Conservation (phyloP, 2,888 invertebrate species). For the Galerucella calmariensis region DNA sequence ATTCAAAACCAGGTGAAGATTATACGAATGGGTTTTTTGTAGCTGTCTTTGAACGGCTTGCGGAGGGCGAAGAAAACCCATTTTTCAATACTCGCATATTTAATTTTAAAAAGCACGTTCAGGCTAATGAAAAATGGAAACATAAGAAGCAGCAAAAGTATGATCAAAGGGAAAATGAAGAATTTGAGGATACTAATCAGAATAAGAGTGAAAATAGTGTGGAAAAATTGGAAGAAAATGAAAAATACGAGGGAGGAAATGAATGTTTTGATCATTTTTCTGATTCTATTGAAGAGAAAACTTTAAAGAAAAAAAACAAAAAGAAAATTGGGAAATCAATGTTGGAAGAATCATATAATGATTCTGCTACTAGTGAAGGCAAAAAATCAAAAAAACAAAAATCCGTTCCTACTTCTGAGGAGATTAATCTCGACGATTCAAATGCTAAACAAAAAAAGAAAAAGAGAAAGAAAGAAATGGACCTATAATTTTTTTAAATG, state of each 20-base stretch:
- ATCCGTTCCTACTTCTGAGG: background rate
- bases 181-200: background rate
- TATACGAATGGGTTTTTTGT: conserved; percentile 95
- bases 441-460: background rate
- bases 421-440: background rate
- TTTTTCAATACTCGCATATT: conserved; percentile 53
- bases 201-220: background rate
- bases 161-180: background rate
- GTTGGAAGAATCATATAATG: background rate
- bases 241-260: background rate
- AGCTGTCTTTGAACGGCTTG: conserved; percentile 82
- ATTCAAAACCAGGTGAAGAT: conserved; percentile 80
- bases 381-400: background rate
- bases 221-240: background rate
- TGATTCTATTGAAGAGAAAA: background rate
- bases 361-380: background rate
- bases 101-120: conserved; percentile 49
- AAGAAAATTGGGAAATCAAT: background rate
- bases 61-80: conserved; percentile 62
- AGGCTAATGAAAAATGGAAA: conserved; percentile 40
- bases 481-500: background rate
- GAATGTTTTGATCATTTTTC: background rate
- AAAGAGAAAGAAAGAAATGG: background rate
- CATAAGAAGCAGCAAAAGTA: conserved; percentile 26
- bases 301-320: background rate